Evolutionary conservation across 2,888 invertebrate genomes (phyloP), one percentile per base, ranked within the genome.

Genomic region (Scaptomyza caliginosa): DNA sequence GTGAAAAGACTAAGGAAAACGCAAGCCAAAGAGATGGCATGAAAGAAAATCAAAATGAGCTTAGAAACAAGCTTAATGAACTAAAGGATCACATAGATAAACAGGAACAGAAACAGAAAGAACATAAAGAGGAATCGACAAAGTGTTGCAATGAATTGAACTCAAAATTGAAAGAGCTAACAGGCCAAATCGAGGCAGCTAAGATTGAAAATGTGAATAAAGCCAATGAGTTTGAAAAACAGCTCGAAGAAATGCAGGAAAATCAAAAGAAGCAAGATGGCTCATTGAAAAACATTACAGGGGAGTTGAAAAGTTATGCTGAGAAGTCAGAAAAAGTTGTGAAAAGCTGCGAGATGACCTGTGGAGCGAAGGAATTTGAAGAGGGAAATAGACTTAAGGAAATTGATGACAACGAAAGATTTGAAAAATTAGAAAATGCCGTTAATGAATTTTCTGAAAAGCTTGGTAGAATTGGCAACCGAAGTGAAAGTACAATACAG

Each of bases 61-160:
- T 67, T 0, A 38, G 48, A 5, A 16, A 21, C 4, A 19, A 62
- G 5, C 8, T 67, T 2, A 39, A 43, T 2, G 39, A 52, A 1
- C 7, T 56, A 0, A 28, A 13, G 4, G 5, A 28, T 0, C 42
- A 39, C 6, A 40, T 74, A 2, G 26, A 43, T 10, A 19, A 49
- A 1, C 4, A 71, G 21, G 56, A 82, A 32, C 2, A 36, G 8
- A 30, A 43, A 0, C 17, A 54, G 5, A 17, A 34, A 2, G 7
- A 11, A 1, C 13, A 13, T 23, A 8, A 5, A 8, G 21, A 8
- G 5, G 8, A 1, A 3, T 1, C 13, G 1, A 8, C 4, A 0
- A 40, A 38, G n/a, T 77, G 82, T n/a, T 77, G 78, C 42, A 10
- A 8, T 3, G 43, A 59, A 1, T 2, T 74, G 3, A 36, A 55